phyloP scores from a whole-genome alignment of 2,113 vertebrate genomes.

The Oxyruncus cristatus region DNA sequence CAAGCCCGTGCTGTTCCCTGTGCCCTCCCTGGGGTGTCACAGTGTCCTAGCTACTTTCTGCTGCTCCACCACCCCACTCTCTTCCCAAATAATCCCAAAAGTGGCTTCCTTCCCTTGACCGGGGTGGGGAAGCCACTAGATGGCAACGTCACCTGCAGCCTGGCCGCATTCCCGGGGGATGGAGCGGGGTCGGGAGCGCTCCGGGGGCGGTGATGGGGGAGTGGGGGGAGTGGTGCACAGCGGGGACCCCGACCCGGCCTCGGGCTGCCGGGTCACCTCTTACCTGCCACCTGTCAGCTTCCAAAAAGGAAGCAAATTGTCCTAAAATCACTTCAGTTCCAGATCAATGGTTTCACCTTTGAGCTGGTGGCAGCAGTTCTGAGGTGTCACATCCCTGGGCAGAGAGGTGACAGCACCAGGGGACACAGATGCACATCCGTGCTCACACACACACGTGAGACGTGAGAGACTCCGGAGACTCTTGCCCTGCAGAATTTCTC shows the following conservation, averaged over 20 bases:
- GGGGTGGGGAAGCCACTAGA: constrained; percentile 6
- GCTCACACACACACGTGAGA: fast-evolving
- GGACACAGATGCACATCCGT: no score
- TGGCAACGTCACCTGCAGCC: constrained; percentile 26
- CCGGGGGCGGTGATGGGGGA: no score
- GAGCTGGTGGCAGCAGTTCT: fast-evolving
- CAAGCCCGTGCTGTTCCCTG: neutral
- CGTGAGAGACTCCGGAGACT: neutral
- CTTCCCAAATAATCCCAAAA: neutral
- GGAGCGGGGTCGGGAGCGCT: neutral
- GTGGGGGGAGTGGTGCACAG: no score
- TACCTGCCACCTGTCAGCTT: fast-evolving
- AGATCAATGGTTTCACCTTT: neutral
- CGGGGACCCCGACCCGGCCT: neutral
- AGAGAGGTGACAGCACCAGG: neutral
- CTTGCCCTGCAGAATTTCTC: neutral
- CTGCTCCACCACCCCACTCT: neutral
- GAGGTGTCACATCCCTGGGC: fast-evolving
- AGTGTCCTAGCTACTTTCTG: neutral
- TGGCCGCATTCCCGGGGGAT: neutral
- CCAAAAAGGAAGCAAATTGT: neutral
- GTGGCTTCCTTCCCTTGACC: neutral
- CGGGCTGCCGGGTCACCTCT: neutral
- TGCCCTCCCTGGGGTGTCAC: neutral
- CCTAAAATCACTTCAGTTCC: neutral